These are phyloP conservation scores for Mormyrus proboscirostris DNA, from an alignment of 2,797 vertebrate genomes.

Conservation along the genomic window DNA sequence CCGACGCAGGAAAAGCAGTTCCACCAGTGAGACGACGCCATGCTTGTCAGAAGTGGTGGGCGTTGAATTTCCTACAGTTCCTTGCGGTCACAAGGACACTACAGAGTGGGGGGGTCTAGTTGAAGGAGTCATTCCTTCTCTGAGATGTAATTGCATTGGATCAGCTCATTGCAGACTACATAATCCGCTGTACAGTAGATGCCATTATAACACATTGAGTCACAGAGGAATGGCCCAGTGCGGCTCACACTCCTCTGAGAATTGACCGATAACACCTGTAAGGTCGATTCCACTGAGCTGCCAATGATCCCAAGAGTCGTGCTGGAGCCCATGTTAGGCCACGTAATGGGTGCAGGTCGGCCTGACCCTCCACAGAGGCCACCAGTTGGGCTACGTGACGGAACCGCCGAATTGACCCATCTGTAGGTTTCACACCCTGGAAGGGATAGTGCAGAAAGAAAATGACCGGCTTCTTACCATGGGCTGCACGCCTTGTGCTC, in stretches of 20 bases:
- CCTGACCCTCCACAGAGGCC: not conserved
- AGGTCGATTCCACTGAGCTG: not conserved
- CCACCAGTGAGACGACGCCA: not conserved
- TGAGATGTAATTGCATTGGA: slow-evolving; percentile 19
- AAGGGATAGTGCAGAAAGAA: not conserved
- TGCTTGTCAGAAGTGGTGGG: not conserved
- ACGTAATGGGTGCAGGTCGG: not conserved
- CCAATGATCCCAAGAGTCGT: not conserved
- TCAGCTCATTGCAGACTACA: not conserved
- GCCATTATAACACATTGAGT: slow-evolving; percentile 14
- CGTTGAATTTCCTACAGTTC: not conserved
- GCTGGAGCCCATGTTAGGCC: not conserved
- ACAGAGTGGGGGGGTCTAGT: not conserved
- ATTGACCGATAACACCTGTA: slow-evolving; percentile 18
- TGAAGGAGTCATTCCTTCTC: not conserved
- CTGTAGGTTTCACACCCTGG: not conserved
- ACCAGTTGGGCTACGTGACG: not conserved
- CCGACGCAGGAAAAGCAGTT: not conserved
- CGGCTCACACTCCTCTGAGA: not conserved
- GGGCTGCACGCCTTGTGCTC: not conserved
- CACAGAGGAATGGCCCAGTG: not conserved
- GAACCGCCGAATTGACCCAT: not conserved
- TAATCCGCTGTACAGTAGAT: slow-evolving; percentile 12
- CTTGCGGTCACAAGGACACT: not conserved
- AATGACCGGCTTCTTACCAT: not conserved